Base-by-base conservation (phyloP, 2,113 vertebrate genomes). In the Corydoras sp. region DNA sequence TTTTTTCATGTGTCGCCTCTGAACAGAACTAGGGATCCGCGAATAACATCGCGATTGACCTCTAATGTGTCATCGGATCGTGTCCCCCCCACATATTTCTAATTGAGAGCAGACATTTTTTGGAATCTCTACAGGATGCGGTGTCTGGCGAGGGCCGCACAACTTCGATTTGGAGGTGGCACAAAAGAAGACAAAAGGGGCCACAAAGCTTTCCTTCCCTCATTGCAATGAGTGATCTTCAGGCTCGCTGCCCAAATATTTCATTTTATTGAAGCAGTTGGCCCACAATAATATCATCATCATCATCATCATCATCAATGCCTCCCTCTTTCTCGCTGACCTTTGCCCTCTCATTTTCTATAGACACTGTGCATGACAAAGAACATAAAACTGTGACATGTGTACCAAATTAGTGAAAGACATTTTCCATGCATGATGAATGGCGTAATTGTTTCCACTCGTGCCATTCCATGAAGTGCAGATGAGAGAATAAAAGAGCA, bases 131-230 rank as follows among this genome's bases (percentile, higher is more conserved):
- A 73, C 75, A 84, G 77, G 77, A 80, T 80, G 75, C 31, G 81
- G 74, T 81, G 73, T 82, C 78, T 81, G 80, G 78, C 82, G 82
- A 66, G 75, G 71, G 75, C 72, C 78, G 54, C 58, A 78, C 79
- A 80, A 81, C 76, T 81, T 79, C 79, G 77, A 84, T 88, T 82
- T 85, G 80, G 80, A 82, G 83, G 83, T 81, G 81, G 82, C 76
- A 80, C 64, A 79, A 76, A 84, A 83, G 73, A 63, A 84, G 80
- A 85, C 80, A 81, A 85, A 80, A 75, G 32, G 73, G 76, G 80
- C 75, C 62, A 60, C 64, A 70, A 73, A 76, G 79, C 77, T 68
- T 66, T 80, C 80, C 75, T 79, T 68, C 80, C 69, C 60, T 71
- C 77, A 31, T 62, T 43, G 35, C 78, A 48, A 35, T 75, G 79